Percentiles rank a stretch among this genome's conserved stretches.
Conservation (phyloP, 1,140 invertebrate species). For the Drosophila pachea region DNA sequence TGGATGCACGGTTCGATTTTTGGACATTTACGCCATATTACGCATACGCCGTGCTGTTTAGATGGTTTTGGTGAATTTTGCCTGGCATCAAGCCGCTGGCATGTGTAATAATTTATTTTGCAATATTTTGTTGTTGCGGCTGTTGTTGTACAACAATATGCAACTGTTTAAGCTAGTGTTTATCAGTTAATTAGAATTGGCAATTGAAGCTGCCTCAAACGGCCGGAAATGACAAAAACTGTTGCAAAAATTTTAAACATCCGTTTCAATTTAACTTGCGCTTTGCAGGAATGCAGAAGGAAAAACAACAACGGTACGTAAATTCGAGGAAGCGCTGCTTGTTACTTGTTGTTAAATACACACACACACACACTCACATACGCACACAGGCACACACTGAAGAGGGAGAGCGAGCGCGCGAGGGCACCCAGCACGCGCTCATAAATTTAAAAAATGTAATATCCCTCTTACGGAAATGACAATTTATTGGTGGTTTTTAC, state of each 20-base stretch:
- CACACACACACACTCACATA: constrained; percentile 7
- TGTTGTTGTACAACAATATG: not conserved
- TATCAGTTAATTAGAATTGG: constrained; percentile 76
- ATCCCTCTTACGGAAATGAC: constrained; percentile 78
- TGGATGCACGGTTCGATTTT: constrained; percentile 36
- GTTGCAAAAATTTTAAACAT: constrained; percentile 48
- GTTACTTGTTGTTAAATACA: constrained; percentile 39
- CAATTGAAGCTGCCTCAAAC: constrained; percentile 47
- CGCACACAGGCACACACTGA: not conserved
- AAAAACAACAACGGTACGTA: constrained; percentile 17
- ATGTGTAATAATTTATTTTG: constrained; percentile 62
- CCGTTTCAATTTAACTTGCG: constrained; percentile 73
- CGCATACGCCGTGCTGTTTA: not conserved
- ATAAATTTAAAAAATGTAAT: constrained; percentile 78
- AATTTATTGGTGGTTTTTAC: constrained; percentile 79
- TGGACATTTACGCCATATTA: constrained; percentile 24
- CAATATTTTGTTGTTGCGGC: not conserved
- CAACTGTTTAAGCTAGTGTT: constrained; percentile 34
- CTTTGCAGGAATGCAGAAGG: constrained; percentile 2
- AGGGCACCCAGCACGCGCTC: constrained; percentile 47
- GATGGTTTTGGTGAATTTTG: constrained; percentile 39
- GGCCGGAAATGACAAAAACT: constrained; percentile 63
- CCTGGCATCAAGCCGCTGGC: constrained; percentile 41
- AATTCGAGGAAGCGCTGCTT: constrained; percentile 41
- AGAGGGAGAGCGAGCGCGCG: too few relatives aligned